A percentile compares a stretch with the other conserved stretches of the same genome.
phyloP scores from a whole-genome alignment of 2,797 vertebrate genomes.

The Acanthopagrus latus region DNA sequence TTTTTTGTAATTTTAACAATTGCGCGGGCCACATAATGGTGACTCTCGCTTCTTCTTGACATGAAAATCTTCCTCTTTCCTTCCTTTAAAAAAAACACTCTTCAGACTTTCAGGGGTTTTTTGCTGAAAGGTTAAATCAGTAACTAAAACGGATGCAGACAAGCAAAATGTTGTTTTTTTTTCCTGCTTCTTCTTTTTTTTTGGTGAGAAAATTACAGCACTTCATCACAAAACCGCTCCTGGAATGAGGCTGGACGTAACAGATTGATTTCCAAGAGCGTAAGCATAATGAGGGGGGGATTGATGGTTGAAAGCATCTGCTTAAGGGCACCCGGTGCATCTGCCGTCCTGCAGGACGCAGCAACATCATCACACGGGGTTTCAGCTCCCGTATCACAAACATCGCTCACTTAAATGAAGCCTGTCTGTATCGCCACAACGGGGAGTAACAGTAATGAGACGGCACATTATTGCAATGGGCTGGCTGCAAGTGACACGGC shows the following conservation, averaged over 20 bases:
- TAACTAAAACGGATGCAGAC: slow-evolving; percentile 40
- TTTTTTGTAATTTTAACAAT: not conserved
- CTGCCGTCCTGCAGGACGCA: slow-evolving; percentile 37
- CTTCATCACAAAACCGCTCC: slow-evolving; percentile 52
- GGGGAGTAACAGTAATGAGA: slow-evolving; percentile 50
- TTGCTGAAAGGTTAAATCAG: slow-evolving; percentile 31
- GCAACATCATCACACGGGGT: slow-evolving; percentile 1
- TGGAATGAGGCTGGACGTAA: slow-evolving; percentile 36
- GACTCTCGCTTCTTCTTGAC: not conserved
- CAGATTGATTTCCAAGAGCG: slow-evolving; percentile 49
- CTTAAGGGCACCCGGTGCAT: slow-evolving; percentile 52
- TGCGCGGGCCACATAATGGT: not conserved
- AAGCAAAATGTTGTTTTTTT: slow-evolving; percentile 10
- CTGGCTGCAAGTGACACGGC: slow-evolving; percentile 31
- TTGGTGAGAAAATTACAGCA: slow-evolving; percentile 42
- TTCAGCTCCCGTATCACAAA: not conserved
- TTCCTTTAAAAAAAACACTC: slow-evolving; percentile 10
- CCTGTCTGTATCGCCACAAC: slow-evolving; percentile 27
- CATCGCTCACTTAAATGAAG: slow-evolving; percentile 59
- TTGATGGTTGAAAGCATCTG: slow-evolving; percentile 48
- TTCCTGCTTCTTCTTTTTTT: no score
- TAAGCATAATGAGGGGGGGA: slow-evolving; percentile 48
- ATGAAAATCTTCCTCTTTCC: slow-evolving; percentile 2
- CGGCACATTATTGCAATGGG: slow-evolving; percentile 53
- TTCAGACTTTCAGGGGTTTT: not conserved